Percentiles rank a stretch among this genome's conserved stretches.
phyloP scores from a whole-genome alignment of 2,113 vertebrate species.

The Mastomys natalensis region DNA sequence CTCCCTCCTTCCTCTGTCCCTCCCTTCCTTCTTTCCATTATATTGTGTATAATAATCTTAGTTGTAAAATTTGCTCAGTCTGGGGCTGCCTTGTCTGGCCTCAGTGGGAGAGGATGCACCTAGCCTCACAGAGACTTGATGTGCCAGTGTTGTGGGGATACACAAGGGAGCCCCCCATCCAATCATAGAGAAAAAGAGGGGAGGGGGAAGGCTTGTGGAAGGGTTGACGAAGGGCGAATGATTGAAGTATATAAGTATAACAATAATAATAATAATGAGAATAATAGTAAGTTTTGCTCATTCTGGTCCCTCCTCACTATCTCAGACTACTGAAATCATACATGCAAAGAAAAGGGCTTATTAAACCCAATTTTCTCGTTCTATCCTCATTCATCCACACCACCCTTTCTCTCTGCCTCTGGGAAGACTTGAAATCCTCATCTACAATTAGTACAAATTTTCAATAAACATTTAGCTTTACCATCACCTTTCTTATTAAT shows the following conservation, averaged over 20 bases:
- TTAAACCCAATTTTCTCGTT: background rate
- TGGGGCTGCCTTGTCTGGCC: background rate
- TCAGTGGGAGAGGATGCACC: too few species aligned
- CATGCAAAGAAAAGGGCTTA: background rate
- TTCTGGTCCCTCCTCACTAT: background rate
- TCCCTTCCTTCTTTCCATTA: background rate
- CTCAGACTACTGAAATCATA: background rate
- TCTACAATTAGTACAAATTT: background rate
- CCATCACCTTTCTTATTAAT: background rate
- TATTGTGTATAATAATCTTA: background rate
- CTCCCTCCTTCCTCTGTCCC: background rate
- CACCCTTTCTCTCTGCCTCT: background rate
- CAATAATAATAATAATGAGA: too few species aligned
- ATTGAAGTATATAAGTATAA: too few species aligned
- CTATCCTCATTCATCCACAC: background rate
- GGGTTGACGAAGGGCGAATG: too few species aligned
- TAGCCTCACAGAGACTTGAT: too few species aligned
- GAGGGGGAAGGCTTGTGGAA: too few species aligned
- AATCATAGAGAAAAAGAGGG: too few species aligned
- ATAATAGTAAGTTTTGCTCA: background rate
- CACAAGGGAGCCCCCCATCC: too few species aligned
- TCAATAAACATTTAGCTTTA: background rate
- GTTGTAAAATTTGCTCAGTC: background rate
- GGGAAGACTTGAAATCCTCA: background rate
- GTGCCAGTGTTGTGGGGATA: too few species aligned